Evolutionary conservation across 2,113 vertebrate species (phyloP).

Genomic region (Chaetorhynchus papuensis): DNA sequence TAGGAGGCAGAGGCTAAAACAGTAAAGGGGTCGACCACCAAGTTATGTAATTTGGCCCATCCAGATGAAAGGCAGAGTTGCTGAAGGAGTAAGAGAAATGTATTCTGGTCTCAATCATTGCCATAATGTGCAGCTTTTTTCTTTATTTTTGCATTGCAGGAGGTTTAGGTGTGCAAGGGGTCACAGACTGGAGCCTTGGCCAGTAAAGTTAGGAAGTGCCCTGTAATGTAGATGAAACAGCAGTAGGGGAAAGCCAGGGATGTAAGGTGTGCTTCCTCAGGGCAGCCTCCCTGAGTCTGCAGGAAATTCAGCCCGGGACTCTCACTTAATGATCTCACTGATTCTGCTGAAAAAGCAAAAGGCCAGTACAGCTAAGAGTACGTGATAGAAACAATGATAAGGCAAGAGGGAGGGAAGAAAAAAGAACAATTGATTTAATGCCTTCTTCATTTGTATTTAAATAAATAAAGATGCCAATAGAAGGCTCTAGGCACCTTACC

Average conservation of each 20-base stretch:
- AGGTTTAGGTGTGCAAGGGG: accelerated
- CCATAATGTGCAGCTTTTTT: neutral
- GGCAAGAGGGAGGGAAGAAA: constrained; percentile 9
- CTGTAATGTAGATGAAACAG: neutral
- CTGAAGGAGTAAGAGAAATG: neutral
- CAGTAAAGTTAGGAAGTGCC: neutral
- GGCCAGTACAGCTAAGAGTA: neutral
- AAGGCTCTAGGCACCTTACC: constrained; percentile 49
- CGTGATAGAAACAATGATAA: constrained; percentile 13
- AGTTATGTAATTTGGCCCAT: neutral
- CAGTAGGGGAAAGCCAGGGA: neutral
- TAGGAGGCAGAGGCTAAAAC: neutral
- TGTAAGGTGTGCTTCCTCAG: neutral
- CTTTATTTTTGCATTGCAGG: neutral
- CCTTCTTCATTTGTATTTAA: constrained; percentile 49
- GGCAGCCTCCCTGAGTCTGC: neutral
- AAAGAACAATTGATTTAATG: constrained; percentile 46
- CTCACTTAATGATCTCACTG: neutral
- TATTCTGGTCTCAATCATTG: neutral
- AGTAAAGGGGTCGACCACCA: neutral
- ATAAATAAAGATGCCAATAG: constrained; percentile 50
- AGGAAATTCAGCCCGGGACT: neutral
- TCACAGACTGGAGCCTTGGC: neutral
- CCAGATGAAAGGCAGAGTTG: neutral
- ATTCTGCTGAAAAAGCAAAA: constrained; percentile 26